phyloP scores from a whole-genome alignment of 2,888 invertebrate species.

The Eilema griseolum region DNA sequence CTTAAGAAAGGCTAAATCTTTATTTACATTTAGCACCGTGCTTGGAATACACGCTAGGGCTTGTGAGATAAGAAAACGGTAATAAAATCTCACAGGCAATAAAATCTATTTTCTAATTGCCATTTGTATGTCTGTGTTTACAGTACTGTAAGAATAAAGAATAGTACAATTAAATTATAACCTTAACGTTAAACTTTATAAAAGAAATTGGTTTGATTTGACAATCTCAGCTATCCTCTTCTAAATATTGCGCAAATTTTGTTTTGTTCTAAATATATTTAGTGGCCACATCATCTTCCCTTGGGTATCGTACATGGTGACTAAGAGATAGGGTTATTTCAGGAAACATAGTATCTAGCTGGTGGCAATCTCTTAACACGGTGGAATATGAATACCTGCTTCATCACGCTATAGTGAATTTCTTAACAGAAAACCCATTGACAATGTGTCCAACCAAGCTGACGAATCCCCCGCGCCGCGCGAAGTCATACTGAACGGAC shows the following conservation, averaged over 20 bases:
- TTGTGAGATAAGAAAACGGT: neutral
- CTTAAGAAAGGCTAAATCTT: neutral
- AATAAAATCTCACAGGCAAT: neutral
- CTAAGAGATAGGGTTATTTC: neutral
- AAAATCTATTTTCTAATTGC: constrained; percentile 2
- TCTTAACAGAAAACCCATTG: too few species aligned
- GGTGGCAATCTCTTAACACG: neutral
- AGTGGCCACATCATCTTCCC: neutral
- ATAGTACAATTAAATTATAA: neutral
- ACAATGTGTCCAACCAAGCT: too few species aligned
- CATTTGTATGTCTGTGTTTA: neutral
- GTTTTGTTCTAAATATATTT: constrained; percentile 1
- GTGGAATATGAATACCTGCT: neutral
- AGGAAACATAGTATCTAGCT: neutral
- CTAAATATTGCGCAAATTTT: neutral
- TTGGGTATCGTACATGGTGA: neutral
- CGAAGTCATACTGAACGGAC: too few species aligned
- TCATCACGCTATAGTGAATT: too few species aligned
- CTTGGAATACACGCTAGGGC: neutral
- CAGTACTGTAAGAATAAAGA: neutral
- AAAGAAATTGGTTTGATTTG: neutral
- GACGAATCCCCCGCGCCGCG: too few species aligned
- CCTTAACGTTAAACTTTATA: neutral
- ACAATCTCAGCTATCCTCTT: neutral
- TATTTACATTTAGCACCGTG: neutral